phyloP scores from a whole-genome alignment of 2,113 vertebrate species.

The Ammodytes marinus region DNA sequence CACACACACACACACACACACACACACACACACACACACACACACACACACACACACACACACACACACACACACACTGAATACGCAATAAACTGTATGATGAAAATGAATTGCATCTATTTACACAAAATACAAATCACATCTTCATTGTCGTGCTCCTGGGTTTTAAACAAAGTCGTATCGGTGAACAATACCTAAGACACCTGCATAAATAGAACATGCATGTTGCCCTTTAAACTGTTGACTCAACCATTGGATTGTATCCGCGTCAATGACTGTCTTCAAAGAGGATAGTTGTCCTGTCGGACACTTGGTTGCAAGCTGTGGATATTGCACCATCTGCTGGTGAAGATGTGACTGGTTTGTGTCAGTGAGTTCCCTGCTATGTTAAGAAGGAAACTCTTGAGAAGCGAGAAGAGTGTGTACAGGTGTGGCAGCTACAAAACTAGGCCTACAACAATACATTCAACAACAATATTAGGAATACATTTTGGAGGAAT shows the following conservation, averaged over 20 bases:
- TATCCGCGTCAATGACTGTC: not conserved
- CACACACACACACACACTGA: not conserved
- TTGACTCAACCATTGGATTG: not conserved
- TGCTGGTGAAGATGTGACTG: constrained; percentile 22
- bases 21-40: no score
- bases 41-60: no score
- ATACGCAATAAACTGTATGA: not conserved
- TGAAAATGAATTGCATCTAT: not conserved
- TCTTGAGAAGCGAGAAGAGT: not conserved
- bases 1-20: no score
- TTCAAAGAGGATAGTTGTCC: not conserved
- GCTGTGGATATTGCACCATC: constrained; percentile 37
- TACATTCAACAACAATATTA: no score
- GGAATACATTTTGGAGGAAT: no score
- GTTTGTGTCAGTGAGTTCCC: not conserved
- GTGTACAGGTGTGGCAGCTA: not conserved
- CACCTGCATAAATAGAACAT: not conserved
- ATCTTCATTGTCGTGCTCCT: not conserved
- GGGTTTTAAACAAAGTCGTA: not conserved
- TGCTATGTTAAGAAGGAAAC: not conserved
- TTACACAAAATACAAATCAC: not conserved
- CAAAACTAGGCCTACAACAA: not conserved
- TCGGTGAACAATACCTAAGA: not conserved
- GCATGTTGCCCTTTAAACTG: not conserved
- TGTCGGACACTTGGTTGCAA: not conserved